These are phyloP conservation scores for Agrenia bidenticulata DNA, from an alignment of 2,888 invertebrate genomes.

Conservation along the genomic window DNA sequence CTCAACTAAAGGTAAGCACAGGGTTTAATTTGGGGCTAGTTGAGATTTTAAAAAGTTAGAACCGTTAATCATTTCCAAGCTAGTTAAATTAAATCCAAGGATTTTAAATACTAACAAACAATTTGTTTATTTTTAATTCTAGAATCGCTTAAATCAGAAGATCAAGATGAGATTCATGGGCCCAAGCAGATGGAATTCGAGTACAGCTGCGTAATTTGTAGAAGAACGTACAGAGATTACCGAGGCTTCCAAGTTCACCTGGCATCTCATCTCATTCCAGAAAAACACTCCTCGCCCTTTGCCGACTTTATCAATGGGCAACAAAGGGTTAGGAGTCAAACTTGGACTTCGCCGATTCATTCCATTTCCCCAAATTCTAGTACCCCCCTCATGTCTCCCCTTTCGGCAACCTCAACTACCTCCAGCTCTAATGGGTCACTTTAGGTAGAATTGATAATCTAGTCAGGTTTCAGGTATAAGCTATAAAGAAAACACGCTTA, in stretches of 20 bases:
- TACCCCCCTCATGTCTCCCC: conserved; percentile 14
- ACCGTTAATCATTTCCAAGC: no score
- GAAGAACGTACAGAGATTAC: conserved; percentile 46
- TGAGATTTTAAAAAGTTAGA: not conserved
- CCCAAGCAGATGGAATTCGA: conserved; percentile 33
- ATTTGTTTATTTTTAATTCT: not conserved
- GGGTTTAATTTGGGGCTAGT: not conserved
- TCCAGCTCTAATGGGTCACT: conserved; percentile 3
- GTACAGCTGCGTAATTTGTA: conserved; percentile 49
- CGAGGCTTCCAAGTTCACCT: conserved; percentile 48
- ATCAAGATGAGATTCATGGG: conserved; percentile 17
- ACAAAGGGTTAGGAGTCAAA: conserved; percentile 1
- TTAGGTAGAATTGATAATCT: not conserved
- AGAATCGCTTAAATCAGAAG: conserved; percentile 21
- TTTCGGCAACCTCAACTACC: conserved; percentile 14
- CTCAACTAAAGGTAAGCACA: conserved; percentile 29
- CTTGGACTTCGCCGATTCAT: not conserved
- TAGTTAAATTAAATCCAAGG: no score
- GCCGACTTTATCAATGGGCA: conserved; percentile 7
- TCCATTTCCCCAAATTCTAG: conserved; percentile 1
- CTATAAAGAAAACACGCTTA: no score
- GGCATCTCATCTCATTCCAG: conserved; percentile 44
- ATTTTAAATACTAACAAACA: no score
- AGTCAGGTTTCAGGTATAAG: no score
- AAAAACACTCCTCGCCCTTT: conserved; percentile 30